Conservation (phyloP, 2,888 invertebrate genomes). For the Protula sp. region DNA sequence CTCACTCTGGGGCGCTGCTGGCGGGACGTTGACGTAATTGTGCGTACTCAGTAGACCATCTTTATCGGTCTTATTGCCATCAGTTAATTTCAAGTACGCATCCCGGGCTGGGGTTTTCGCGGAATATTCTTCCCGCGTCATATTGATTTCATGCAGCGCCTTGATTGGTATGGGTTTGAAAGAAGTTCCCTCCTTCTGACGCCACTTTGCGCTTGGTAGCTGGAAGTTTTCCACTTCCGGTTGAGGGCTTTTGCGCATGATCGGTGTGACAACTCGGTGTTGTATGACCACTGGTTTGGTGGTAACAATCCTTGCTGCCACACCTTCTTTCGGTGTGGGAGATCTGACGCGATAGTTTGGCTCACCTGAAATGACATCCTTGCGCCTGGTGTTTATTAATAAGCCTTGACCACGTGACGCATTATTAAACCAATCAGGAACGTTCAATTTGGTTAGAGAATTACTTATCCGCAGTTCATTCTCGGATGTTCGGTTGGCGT, state of each 20-base stretch:
- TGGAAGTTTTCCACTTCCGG: not conserved
- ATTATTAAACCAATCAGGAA: conserved; percentile 88
- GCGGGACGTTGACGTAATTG: not conserved
- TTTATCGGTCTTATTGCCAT: not conserved
- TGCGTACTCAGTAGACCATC: not conserved
- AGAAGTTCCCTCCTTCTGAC: not conserved
- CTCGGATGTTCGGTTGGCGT: conserved; percentile 61
- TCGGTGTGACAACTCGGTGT: conserved; percentile 2
- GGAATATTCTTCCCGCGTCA: not conserved
- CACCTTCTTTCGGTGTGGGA: not conserved
- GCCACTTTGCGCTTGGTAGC: conserved; percentile 4
- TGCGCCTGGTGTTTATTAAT: conserved; percentile 13
- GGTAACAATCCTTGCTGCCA: not conserved
- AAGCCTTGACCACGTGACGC: conserved; percentile 20
- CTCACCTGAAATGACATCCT: conserved; percentile 3
- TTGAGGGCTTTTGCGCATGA: not conserved
- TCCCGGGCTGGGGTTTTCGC: not conserved
- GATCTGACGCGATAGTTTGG: not conserved
- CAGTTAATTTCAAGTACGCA: not conserved
- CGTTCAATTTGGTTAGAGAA: conserved; percentile 85
- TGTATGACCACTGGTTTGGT: conserved; percentile 17
- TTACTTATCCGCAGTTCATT: conserved; percentile 89
- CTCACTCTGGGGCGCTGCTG: not conserved
- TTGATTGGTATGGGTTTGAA: not conserved
- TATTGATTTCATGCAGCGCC: not conserved